A percentile compares a stretch with the other conserved stretches of the same genome.
Conservation (phyloP, 2,113 vertebrate genomes). For the Cinclus mexicanus region DNA sequence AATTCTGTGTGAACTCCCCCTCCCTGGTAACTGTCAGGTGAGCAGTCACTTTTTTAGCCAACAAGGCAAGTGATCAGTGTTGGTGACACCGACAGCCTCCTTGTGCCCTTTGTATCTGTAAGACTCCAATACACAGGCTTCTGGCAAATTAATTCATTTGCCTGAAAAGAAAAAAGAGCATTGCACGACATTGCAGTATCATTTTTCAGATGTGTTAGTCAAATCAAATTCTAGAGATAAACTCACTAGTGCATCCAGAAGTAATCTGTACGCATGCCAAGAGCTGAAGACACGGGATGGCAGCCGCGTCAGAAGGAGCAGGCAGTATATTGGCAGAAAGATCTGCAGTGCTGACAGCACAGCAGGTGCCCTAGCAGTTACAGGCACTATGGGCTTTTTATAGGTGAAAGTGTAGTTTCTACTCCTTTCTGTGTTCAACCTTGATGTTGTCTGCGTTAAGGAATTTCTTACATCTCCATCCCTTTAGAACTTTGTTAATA, state of each 20-base stretch:
- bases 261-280: neutral
- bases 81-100: neutral
- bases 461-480: neutral
- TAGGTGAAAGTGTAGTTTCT: neutral
- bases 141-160: neutral
- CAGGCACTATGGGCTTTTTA: neutral
- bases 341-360: neutral
- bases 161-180: neutral
- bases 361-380: neutral
- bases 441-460: neutral
- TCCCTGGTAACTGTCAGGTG: neutral
- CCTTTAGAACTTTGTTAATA: neutral
- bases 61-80: fast-evolving
- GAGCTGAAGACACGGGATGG: neutral
- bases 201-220: neutral
- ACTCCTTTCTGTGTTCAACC: neutral
- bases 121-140: neutral
- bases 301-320: neutral
- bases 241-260: neutral
- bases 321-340: neutral
- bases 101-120: neutral
- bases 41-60: neutral
- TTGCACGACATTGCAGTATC: fast-evolving
- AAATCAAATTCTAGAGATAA: neutral
- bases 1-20: neutral